Evolutionary conservation across 1,140 invertebrate species (phyloP).

Genomic region (Sogatella furcifera): DNA sequence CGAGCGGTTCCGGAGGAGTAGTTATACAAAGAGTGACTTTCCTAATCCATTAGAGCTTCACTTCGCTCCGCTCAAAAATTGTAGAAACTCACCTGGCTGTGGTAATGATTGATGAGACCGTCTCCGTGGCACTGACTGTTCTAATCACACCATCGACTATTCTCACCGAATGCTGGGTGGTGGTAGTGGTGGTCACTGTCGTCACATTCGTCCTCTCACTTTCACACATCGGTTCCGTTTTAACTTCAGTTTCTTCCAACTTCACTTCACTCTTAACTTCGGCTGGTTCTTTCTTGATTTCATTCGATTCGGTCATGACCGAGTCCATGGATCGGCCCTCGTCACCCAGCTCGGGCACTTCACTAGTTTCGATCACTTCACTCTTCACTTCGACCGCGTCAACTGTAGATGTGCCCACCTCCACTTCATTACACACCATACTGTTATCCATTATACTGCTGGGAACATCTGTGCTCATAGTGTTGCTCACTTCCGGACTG

Average conservation of each 20-base stretch:
- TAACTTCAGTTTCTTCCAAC: slow-evolving; percentile 15
- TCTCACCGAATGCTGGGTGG: slow-evolving; percentile 30
- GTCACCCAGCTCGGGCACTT: not conserved
- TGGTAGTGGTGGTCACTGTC: slow-evolving; percentile 30
- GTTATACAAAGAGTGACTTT: too few relatives aligned
- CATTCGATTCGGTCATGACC: not conserved
- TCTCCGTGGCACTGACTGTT: slow-evolving; percentile 25
- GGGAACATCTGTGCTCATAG: not conserved
- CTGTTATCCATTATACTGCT: slow-evolving; percentile 1
- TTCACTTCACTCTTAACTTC: slow-evolving; percentile 24
- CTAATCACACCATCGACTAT: slow-evolving; percentile 33
- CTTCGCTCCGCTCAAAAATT: too few relatives aligned
- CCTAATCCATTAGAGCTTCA: too few relatives aligned
- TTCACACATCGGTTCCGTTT: not conserved
- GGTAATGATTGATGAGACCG: not conserved
- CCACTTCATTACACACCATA: slow-evolving; percentile 22
- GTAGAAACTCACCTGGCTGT: not conserved
- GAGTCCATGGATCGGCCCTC: slow-evolving; percentile 12
- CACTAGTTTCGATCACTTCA: slow-evolving; percentile 3
- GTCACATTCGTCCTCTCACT: slow-evolving; percentile 22
- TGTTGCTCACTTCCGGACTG: too few relatives aligned
- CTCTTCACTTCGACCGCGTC: slow-evolving; percentile 16
- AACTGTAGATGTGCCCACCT: slow-evolving; percentile 17
- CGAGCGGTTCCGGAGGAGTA: too few relatives aligned
- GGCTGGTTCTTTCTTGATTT: too few relatives aligned